Evolutionary conservation across 2,797 vertebrate genomes (phyloP), one percentile per base, ranked within the genome.

Genomic region (Microctenopoma steveboyesi): DNA sequence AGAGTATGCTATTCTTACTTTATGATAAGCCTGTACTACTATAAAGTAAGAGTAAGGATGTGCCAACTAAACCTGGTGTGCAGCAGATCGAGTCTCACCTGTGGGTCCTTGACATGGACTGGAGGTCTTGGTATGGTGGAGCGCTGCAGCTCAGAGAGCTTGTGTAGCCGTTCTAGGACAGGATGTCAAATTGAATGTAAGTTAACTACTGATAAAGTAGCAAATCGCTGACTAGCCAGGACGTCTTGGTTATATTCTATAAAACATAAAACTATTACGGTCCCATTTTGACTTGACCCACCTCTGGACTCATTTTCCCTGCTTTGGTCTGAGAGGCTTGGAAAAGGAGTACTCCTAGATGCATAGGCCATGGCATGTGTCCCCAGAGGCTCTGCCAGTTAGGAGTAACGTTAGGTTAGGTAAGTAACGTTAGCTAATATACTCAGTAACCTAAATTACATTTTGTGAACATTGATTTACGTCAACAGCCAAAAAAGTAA

Each of bases 101-200:
- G 64, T 60, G 70, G 43, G 37, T 83, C 74, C n/a, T 13, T 72
- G 37, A 63, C 53, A 7, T 63, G 40, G 49, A 51, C 49, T 13
- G 80, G 75, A 33, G 43, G 78, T 7, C 43, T 76, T 47, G 84
- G 80, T 37, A 10, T 8, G 15, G 8, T n/a, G 13, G 65, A 8
- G 15, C 42, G 52, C 35, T 62, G 66, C n/a, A 60, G 16, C 13
- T 69, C 65, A 42, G 85, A 70, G 10, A 66, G 59, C n/a, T 52
- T 67, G 46, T 37, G 50, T 28, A 47, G 42, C 3, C 5, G 51
- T 11, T 81, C 83, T 86, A 42, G 4, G 9, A 73, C 25, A 76
- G 18, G 14, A 33, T 25, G 4, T 18, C 33, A 58, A 39, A 53
- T 0, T 4, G 16, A 42, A 25, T 48, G 25, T 13, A 56, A 27